phyloP scores from a whole-genome alignment of 2,888 invertebrate genomes.

The Merodon equestris region DNA sequence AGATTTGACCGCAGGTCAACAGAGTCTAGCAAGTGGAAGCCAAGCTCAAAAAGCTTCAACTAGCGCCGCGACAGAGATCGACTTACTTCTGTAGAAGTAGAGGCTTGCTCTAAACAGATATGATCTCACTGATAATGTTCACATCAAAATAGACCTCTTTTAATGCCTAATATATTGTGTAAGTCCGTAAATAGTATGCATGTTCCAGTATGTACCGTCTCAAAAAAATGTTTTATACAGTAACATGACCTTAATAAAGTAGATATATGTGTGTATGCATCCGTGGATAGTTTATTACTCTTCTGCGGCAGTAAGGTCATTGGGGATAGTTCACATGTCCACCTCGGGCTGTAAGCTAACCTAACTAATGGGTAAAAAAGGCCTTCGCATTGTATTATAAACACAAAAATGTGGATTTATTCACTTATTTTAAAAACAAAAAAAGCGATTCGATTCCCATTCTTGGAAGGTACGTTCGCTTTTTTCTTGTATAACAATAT shows the following conservation, averaged over 20 bases:
- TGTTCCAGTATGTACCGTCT: not conserved
- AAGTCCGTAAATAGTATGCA: no score
- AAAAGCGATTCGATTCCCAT: slow-evolving; percentile 2
- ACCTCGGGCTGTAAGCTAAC: no score
- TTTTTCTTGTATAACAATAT: slow-evolving; percentile 28
- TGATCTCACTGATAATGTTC: no score
- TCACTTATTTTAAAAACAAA: slow-evolving; percentile 35
- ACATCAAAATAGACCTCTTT: no score
- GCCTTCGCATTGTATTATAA: slow-evolving; percentile 12
- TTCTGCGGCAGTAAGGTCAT: no score
- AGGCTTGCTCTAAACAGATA: no score
- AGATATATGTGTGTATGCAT: no score
- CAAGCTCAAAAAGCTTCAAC: slow-evolving; percentile 37
- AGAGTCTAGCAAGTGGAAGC: not conserved
- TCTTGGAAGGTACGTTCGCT: slow-evolving; percentile 10
- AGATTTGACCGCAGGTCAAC: slow-evolving; percentile 71
- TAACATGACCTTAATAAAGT: no score
- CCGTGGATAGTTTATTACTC: no score
- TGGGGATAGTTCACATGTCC: no score
- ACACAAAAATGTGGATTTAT: slow-evolving; percentile 45
- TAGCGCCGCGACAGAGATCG: slow-evolving; percentile 44
- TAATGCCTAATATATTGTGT: no score
- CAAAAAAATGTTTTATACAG: slow-evolving; percentile 6
- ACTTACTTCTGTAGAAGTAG: slow-evolving; percentile 39
- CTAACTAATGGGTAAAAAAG: no score